A percentile compares a stretch with the other conserved stretches of the same genome.
Evolutionary conservation across 2,797 vertebrate species (phyloP).

Genomic region (Pachyuromys duprasi): DNA sequence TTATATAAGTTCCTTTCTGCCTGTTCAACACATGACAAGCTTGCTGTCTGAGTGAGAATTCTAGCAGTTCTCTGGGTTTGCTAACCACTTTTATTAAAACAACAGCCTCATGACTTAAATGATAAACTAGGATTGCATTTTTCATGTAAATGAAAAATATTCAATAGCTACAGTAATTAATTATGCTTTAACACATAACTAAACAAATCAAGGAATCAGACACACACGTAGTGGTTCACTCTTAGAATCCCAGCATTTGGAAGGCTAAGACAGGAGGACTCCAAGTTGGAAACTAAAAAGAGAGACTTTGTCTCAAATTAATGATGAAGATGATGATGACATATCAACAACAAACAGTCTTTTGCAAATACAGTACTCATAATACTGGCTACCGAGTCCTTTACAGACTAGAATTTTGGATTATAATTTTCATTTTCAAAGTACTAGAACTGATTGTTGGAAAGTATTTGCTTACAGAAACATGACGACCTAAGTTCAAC

Average conservation of each 20-base stretch:
- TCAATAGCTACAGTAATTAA: neutral
- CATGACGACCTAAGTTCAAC: neutral
- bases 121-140: slow-evolving; percentile 41
- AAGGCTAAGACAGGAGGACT: neutral
- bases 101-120: slow-evolving; percentile 18
- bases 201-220: neutral
- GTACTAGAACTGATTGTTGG: neutral
- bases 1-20: neutral
- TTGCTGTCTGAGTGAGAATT: neutral
- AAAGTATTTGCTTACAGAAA: neutral
- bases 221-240: neutral
- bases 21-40: neutral
- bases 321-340: neutral
- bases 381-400: neutral
- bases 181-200: neutral
- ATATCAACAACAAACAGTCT: neutral
- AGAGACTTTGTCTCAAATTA: neutral
- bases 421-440: slow-evolving; percentile 4
- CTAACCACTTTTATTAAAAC: neutral
- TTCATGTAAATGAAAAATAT: slow-evolving; percentile 5
- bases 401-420: neutral
- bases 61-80: slow-evolving; percentile 26
- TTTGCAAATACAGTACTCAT: neutral
- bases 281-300: neutral
- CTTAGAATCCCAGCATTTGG: neutral